Conservation (phyloP, 2,888 invertebrate species). For the Andricus curvator region DNA sequence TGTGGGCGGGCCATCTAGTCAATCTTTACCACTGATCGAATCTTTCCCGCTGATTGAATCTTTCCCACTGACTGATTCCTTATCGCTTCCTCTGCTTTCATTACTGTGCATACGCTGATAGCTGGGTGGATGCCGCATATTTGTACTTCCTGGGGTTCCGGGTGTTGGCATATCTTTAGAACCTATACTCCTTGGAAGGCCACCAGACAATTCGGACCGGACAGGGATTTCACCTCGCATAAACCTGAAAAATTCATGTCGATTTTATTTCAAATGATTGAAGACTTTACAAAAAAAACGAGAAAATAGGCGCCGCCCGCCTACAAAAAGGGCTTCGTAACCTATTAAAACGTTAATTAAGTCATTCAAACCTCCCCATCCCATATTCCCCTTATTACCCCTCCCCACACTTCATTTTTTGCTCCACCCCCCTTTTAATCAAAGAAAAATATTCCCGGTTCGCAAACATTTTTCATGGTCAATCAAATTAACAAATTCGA, state of each 20-base stretch:
- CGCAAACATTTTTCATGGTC: no score
- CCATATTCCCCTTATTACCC: no score
- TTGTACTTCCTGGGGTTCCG: conserved; percentile 86
- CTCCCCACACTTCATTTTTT: no score
- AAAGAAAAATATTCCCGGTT: no score
- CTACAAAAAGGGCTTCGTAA: no score
- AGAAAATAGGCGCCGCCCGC: no score
- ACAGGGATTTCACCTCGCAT: conserved; percentile 91
- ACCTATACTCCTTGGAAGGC: conserved; percentile 69
- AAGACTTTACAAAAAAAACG: neutral
- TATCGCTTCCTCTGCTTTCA: conserved; percentile 88
- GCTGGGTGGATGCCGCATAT: conserved; percentile 85
- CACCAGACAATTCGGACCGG: conserved; percentile 72
- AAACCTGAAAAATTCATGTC: conserved; percentile 83
- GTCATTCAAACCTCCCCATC: no score
- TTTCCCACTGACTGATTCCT: conserved; percentile 82
- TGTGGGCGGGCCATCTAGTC: conserved; percentile 85
- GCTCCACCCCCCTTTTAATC: no score
- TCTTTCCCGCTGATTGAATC: conserved; percentile 88
- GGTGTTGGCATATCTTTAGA: conserved; percentile 79
- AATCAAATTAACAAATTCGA: no score
- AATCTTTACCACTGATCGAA: conserved; percentile 83
- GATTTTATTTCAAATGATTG: conserved; percentile 17
- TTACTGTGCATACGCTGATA: conserved; percentile 94
- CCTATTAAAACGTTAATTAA: no score